phyloP scores from a whole-genome alignment of 2,113 vertebrate species.

The Balaeniceps rex region DNA sequence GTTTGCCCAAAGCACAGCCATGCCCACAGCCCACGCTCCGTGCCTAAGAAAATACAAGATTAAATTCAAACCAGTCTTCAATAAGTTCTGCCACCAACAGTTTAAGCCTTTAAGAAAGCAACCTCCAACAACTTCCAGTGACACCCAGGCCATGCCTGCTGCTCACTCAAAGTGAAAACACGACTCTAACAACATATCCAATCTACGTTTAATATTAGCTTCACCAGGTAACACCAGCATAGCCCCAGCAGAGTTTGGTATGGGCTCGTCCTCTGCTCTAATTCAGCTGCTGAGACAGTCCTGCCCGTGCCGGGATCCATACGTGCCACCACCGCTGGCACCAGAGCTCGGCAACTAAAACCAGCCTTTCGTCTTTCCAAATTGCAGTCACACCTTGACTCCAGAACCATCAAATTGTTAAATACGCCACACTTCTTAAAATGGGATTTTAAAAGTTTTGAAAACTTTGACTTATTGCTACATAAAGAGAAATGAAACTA shows the following conservation, averaged over 20 bases:
- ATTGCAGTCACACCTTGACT: not conserved
- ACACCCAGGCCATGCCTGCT: not conserved
- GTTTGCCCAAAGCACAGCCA: not conserved
- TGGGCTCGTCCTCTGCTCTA: not conserved
- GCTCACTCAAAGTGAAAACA: not conserved
- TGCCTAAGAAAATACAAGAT: not conserved
- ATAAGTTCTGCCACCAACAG: not conserved
- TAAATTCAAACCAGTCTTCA: not conserved
- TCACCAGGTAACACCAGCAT: not conserved
- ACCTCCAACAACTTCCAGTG: not conserved
- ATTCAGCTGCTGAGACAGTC: not conserved
- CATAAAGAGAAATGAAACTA: not conserved
- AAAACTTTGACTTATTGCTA: not conserved
- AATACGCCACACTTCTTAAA: not conserved
- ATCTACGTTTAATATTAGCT: fast-evolving
- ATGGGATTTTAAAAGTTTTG: not conserved
- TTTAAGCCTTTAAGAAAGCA: not conserved
- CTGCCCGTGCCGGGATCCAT: not conserved
- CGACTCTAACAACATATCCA: fast-evolving
- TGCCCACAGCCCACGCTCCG: not conserved
- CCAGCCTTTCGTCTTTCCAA: not conserved
- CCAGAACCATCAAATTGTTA: not conserved
- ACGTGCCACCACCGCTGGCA: fast-evolving
- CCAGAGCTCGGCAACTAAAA: not conserved
- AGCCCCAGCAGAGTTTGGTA: not conserved